Evolutionary conservation across 1,140 invertebrate species (phyloP), one percentile per base, ranked within the genome.

Genomic region (Armadillidium nasatum): DNA sequence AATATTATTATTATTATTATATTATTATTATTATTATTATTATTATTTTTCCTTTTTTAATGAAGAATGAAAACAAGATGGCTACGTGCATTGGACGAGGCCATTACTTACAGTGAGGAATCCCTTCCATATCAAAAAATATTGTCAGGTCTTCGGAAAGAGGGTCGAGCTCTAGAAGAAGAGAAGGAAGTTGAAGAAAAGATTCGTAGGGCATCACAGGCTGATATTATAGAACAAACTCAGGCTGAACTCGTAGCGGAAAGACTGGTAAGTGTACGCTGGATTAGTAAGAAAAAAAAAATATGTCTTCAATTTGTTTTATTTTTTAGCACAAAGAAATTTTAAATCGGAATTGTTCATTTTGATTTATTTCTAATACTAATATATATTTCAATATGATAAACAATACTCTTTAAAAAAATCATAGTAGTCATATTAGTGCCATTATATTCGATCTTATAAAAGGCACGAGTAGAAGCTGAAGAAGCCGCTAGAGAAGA

Each of bases 401-500:
- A n/a, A n/a, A n/a, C n/a, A n/a, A n/a, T n/a, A n/a, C n/a, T n/a
- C n/a, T n/a, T n/a, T n/a, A n/a, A n/a, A n/a, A n/a, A n/a, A n/a
- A n/a, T n/a, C n/a, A n/a, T n/a, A n/a, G n/a, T n/a, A n/a, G n/a
- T n/a, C n/a, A n/a, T n/a, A n/a, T n/a, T n/a, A n/a, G n/a, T n/a
- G n/a, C n/a, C n/a, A n/a, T n/a, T n/a, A n/a, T n/a, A n/a, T n/a
- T n/a, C n/a, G n/a, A n/a, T n/a, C n/a, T n/a, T n/a, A n/a, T n/a
- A n/a, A n/a, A 84, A 91, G 92, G 83, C 86, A 89, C 60, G 84
- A 87, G 78, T 82, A 86, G 67, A 85, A 84, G 50, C 83, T 82
- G 21, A 89, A 89, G 80, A 86, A 89, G 43, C 87, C 87, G 88
- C 89, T 0, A 85, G 83, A 85, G 89, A 87, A 85, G 85, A 93